Evolutionary conservation across 2,888 invertebrate genomes (phyloP).

Genomic region (Microctonus brassicae): DNA sequence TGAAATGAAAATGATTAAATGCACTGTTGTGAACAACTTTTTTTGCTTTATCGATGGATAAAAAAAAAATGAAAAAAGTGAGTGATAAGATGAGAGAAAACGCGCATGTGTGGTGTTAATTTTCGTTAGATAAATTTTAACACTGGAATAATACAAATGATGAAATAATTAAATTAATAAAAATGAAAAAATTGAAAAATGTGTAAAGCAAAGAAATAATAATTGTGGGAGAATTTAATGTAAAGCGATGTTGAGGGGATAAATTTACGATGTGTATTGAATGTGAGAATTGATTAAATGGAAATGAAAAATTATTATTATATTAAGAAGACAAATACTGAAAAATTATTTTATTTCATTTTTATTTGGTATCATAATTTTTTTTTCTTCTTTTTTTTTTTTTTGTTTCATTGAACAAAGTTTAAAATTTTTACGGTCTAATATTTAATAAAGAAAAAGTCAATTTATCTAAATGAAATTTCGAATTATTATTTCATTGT

Average conservation of each 20-base stretch:
- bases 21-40: slow-evolving; percentile 55
- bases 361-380: background rate
- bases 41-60: slow-evolving; percentile 57
- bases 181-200: slow-evolving; percentile 9
- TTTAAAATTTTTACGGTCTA: slow-evolving; percentile 5
- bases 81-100: no score
- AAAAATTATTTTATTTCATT: background rate
- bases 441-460: slow-evolving; percentile 10
- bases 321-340: background rate
- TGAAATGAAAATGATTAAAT: slow-evolving; percentile 37
- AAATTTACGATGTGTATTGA: background rate
- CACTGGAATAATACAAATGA: slow-evolving; percentile 33
- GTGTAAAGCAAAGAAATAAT: slow-evolving; percentile 1
- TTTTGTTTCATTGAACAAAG: background rate
- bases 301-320: background rate
- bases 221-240: background rate
- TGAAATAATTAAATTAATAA: slow-evolving; percentile 27
- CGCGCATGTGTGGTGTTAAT: slow-evolving; percentile 60
- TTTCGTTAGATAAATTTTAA: slow-evolving; percentile 46
- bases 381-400: background rate
- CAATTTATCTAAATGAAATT: background rate
- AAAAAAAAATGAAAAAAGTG: background rate
- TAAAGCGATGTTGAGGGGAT: background rate
- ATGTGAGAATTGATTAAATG: background rate
- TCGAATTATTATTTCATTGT: background rate